phyloP scores from a whole-genome alignment of 92 coral and sea anemone genomes.

The Isaurus tuberculatus region DNA sequence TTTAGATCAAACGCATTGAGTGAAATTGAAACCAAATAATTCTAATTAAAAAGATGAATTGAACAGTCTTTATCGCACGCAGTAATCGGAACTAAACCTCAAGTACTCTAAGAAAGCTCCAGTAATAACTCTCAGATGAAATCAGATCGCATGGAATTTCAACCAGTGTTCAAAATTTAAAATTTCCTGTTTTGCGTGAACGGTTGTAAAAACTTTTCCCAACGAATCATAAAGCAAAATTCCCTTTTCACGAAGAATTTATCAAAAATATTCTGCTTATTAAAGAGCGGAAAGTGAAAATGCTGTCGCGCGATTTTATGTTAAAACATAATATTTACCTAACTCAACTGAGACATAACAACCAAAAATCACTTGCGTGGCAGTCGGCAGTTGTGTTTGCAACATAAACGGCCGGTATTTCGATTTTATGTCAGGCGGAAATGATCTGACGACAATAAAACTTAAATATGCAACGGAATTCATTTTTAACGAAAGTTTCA shows the following conservation, averaged over 20 bases:
- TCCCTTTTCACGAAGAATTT: neutral
- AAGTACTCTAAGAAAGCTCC: neutral
- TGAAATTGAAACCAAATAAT: neutral
- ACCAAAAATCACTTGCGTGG: slow-evolving; percentile 6
- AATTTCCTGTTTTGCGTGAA: slow-evolving; percentile 1
- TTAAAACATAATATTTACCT: slow-evolving; percentile 32
- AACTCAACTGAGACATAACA: slow-evolving; percentile 7
- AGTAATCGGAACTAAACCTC: too few species aligned
- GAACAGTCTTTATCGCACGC: too few species aligned
- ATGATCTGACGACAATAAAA: neutral
- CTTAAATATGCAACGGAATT: slow-evolving; percentile 22
- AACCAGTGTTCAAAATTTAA: slow-evolving; percentile 9
- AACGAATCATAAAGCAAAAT: neutral
- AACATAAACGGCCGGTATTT: neutral
- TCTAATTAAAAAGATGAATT: neutral
- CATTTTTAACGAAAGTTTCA: neutral
- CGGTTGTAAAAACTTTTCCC: neutral
- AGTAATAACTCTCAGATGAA: slow-evolving; percentile 10
- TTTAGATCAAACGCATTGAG: too few species aligned
- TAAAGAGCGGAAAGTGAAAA: neutral
- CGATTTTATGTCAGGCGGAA: slow-evolving; percentile 25
- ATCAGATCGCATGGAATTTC: slow-evolving; percentile 16
- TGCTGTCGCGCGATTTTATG: neutral
- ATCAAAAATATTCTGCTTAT: neutral
- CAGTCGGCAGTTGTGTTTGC: neutral